Conservation (phyloP, 2,113 vertebrate species). For the Benitochromis conjunctus region DNA sequence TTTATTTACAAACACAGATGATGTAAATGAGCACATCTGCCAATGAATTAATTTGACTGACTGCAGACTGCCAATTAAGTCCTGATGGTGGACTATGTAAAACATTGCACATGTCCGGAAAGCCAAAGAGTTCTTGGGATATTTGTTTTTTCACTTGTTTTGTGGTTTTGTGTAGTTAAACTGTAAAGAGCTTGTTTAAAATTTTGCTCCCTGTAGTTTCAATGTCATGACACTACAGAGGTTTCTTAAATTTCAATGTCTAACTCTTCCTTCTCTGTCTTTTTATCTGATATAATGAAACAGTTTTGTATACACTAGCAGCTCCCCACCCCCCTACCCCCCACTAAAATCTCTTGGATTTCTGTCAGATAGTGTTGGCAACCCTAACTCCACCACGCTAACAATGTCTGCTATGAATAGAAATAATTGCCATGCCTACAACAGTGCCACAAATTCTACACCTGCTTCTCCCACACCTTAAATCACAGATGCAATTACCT, state of each 20-base stretch:
- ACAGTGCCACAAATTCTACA: slow-evolving; percentile 3
- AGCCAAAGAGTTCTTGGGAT: not conserved
- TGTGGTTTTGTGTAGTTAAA: not conserved
- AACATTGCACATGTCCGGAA: not conserved
- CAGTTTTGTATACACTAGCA: not conserved
- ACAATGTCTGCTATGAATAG: slow-evolving; percentile 38
- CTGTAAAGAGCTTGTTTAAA: not conserved
- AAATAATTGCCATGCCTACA: slow-evolving; percentile 12
- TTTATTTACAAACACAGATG: not conserved
- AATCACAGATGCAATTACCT: slow-evolving; percentile 34
- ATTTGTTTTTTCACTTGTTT: not conserved
- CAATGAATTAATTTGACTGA: not conserved
- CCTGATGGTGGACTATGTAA: not conserved
- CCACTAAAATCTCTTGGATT: not conserved
- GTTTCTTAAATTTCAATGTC: not conserved
- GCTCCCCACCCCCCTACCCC: not conserved
- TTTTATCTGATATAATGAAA: not conserved
- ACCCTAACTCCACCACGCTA: not conserved
- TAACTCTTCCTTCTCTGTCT: not conserved
- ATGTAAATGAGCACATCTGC: slow-evolving; percentile 2
- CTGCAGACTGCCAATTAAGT: not conserved
- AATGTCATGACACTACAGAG: not conserved
- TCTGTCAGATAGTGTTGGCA: slow-evolving; percentile 13
- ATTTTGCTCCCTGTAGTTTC: not conserved
- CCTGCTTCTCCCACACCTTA: slow-evolving; percentile 31